phyloP scores from a whole-genome alignment of 2,113 vertebrate species.

The Oreotragus oreotragus region DNA sequence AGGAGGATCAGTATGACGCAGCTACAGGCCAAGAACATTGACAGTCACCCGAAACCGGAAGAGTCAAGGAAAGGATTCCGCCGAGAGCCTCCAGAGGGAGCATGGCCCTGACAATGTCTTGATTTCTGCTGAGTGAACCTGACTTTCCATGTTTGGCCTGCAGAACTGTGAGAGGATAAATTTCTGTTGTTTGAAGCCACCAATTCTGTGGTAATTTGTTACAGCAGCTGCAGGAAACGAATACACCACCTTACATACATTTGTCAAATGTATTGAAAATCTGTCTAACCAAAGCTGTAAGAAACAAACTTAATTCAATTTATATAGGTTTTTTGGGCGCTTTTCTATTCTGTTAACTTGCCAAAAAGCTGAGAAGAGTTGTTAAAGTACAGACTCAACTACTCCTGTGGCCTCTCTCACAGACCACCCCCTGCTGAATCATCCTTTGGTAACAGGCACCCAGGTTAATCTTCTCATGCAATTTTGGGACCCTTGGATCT shows the following conservation, averaged over 20 bases:
- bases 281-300: not conserved
- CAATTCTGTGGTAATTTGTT: not conserved
- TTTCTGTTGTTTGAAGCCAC: not conserved
- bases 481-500: not conserved
- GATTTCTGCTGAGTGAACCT: not conserved
- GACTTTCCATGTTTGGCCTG: not conserved
- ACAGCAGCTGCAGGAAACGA: not conserved
- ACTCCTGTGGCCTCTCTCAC: not conserved
- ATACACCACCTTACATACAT: not conserved
- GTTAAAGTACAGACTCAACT: not conserved
- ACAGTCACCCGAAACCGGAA: not conserved
- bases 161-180: not conserved
- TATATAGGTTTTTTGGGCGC: not conserved
- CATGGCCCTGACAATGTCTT: not conserved
- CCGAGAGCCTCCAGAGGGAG: not conserved
- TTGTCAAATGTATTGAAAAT: constrained; percentile 14
- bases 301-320: constrained; percentile 1
- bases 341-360: not conserved
- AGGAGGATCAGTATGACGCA: not conserved
- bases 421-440: not conserved
- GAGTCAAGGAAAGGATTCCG: not conserved
- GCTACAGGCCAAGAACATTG: not conserved
- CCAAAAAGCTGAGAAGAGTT: not conserved
- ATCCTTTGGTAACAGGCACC: not conserved
- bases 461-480: not conserved